Evolutionary conservation across 2,797 vertebrate genomes (phyloP), one percentile per base, ranked within the genome.

Genomic region (Anguilla marmorata): DNA sequence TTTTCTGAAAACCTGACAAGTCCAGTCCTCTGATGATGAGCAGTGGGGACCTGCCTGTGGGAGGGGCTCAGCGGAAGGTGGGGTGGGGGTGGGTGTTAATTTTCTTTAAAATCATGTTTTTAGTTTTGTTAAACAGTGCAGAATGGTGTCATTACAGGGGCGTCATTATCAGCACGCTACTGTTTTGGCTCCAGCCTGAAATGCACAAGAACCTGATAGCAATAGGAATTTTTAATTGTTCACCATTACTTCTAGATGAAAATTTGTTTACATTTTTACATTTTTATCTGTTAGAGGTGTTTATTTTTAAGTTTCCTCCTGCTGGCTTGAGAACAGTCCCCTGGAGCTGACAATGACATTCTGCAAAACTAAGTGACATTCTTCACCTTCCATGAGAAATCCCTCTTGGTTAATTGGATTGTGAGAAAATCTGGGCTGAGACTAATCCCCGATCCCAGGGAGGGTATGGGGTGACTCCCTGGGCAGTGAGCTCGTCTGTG

Each of bases 191-290:
- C 93, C 93, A 95, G 95, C 95, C 94, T 91, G 92, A 92, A 91
- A 93, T 92, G 92, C 90, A 92, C 87, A 92, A 93, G 92, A 91
- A 92, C 90, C 93, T 91, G 92, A 91, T 92, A 94, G 94, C 92
- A 93, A 90, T 85, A 79, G 87, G 54, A 60, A 82, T 94, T 90
- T 89, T 95, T 93, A 95, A 93, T 93, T 94, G 95, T 93, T 95
- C 95, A 96, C 96, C 95, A 96, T 94, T 96, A 94, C 94, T 93
- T 86, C 84, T 92, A 95, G 94, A 94, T 92, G 93, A 89, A 91
- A 88, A 89, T 79, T 85, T 93, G 94, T 93, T 95, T 94, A 95
- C 72, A 14, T 96, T 96, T 94, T 95, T 94, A 72, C 69, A 66
- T 95, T 95, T 87, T 79, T 4, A n/a, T 14, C 82, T 88, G 88